Base-by-base conservation (phyloP, 2,113 vertebrate species). In the Urocitellus parryii region DNA sequence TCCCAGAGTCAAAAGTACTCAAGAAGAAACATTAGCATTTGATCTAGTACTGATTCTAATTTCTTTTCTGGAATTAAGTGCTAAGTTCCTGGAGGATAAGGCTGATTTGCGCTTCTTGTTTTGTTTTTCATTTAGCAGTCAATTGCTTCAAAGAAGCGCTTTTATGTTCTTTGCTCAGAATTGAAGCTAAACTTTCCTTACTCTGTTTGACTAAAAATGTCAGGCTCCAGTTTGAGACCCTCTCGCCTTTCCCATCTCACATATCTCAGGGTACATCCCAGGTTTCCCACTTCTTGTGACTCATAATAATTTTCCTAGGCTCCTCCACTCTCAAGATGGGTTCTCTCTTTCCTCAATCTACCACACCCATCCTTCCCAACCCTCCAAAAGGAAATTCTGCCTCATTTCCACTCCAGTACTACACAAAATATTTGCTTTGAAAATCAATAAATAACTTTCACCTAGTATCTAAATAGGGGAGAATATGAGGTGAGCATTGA, bases 51-150 rank as follows among this genome's bases (percentile, higher is more conserved):
- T 90, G 92, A 83, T 93, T 58, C 65, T 7, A 32, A 4, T 27
- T 45, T 94, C 48, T 58, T 95, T 87, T 86, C 85, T 88, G 77
- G 67, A 88, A 79, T 84, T 65, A n/a, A 95, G 20, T 63, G 39
- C 67, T 77, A 56, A 61, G 45, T 92, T 96, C 61, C 85, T 88
- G 7, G 79, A 95, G 80, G 37, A 67, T 53, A 4, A 34, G 7
- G 45, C 34, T 92, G 73, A 88, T 67, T 81, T 74, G 65, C n/a
- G 18, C 17, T 65, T 91, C 67, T 80, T 88, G 29, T 29, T 94
- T 53, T 42, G 67, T 18, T 63, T 56, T 76, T 45, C 77, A 86
- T 67, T 56, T 51, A 85, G 34, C 68, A 87, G 16, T 77, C 65
- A 87, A 8, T 88, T 56, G n/a, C 53, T 51, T 48, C 72, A 48